These are phyloP conservation scores for Tretioscincus oriximinensis DNA, from an alignment of 2,113 vertebrate genomes.

Conservation along the genomic window DNA sequence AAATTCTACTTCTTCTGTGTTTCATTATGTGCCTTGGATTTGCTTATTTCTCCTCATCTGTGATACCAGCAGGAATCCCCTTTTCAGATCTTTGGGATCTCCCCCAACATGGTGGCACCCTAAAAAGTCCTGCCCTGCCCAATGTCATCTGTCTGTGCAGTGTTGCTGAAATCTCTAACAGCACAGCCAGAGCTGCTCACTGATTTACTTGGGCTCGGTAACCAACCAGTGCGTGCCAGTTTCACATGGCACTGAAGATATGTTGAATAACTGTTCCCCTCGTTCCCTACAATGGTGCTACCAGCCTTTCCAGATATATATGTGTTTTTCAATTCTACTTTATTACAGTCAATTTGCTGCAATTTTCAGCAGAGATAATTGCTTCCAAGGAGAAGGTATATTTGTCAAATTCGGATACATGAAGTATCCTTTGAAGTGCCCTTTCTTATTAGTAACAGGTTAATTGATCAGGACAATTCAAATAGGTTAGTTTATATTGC, in stretches of 20 bases:
- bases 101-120: too few relatives aligned
- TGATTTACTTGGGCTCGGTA: too few relatives aligned
- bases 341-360: neutral
- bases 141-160: too few relatives aligned
- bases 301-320: neutral
- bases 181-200: too few relatives aligned
- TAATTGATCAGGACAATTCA: neutral
- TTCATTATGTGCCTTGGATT: neutral
- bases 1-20: neutral
- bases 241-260: too few relatives aligned
- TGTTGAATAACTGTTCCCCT: too few relatives aligned
- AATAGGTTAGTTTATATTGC: neutral
- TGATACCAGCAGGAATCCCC: too few relatives aligned
- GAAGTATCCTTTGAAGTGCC: slow-evolving; percentile 9
- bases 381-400: neutral
- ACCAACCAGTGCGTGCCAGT: too few relatives aligned
- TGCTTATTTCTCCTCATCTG: neutral
- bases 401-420: slow-evolving; percentile 12
- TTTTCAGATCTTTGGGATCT: too few relatives aligned
- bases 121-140: too few relatives aligned
- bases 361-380: neutral
- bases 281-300: too few relatives aligned
- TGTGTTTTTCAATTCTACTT: neutral
- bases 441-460: neutral
- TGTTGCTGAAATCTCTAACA: too few relatives aligned